Percentiles rank a stretch among this genome's conserved stretches.
phyloP scores from a whole-genome alignment of 2,797 vertebrate species.

The Poeciliopsis infans region DNA sequence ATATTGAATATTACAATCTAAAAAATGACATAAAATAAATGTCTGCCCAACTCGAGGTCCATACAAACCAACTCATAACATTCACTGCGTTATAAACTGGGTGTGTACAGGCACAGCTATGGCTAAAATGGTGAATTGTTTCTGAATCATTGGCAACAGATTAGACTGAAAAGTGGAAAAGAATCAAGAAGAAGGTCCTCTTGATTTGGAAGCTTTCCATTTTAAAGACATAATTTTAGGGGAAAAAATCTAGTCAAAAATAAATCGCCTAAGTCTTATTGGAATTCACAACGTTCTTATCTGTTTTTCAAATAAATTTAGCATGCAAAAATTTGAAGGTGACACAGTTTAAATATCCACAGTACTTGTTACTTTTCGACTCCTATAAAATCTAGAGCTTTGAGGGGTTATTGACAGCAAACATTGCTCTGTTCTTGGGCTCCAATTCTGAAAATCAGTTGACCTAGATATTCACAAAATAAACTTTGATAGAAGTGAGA shows the following conservation, averaged over 20 bases:
- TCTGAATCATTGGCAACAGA: slow-evolving; percentile 28
- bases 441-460: not conserved
- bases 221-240: not conserved
- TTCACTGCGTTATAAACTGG: not conserved
- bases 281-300: not conserved
- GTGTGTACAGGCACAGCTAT: not conserved
- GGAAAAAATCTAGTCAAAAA: not conserved
- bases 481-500: not conserved
- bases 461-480: not conserved
- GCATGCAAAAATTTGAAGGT: not conserved
- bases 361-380: not conserved
- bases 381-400: not conserved
- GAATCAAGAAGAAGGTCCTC: slow-evolving; percentile 42
- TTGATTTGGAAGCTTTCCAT: not conserved
- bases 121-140: slow-evolving; percentile 27
- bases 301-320: not conserved
- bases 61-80: slow-evolving; percentile 11
- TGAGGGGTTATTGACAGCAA: not conserved
- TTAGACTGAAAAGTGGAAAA: slow-evolving; percentile 18
- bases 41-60: slow-evolving; percentile 9
- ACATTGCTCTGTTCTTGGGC: not conserved
- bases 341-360: not conserved
- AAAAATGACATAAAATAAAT: slow-evolving; percentile 15
- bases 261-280: not conserved
- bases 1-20: slow-evolving; percentile 10